phyloP scores from a whole-genome alignment of 2,113 vertebrate genomes.

The Madoqua kirkii region DNA sequence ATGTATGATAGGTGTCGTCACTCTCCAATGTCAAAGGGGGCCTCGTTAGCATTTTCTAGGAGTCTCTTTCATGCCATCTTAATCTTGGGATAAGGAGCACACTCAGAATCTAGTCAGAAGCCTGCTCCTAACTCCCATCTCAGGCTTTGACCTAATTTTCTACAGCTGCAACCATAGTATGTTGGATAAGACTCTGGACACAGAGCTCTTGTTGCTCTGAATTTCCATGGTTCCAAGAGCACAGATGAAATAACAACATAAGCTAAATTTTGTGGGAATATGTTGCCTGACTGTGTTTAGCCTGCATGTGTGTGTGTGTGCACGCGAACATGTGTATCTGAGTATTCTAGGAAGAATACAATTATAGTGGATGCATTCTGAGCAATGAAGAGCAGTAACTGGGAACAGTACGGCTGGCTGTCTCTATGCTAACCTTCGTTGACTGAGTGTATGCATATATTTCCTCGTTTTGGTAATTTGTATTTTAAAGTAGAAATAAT shows the following conservation, averaged over 20 bases:
- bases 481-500: slow-evolving; percentile 40
- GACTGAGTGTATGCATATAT: not conserved
- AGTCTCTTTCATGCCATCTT: not conserved
- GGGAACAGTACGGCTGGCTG: not conserved
- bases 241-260: not conserved
- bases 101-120: not conserved
- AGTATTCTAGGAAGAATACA: slow-evolving; percentile 9
- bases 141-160: not conserved
- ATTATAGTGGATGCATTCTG: not conserved
- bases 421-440: slow-evolving; percentile 26
- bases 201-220: not conserved
- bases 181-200: not conserved
- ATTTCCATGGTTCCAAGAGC: not conserved
- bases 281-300: not conserved
- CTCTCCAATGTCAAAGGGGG: not conserved
- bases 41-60: not conserved
- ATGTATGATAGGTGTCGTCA: not conserved
- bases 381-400: not conserved
- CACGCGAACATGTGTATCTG: not conserved
- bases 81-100: not conserved
- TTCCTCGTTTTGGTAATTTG: slow-evolving; percentile 1
- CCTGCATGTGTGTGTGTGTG: not conserved
- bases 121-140: not conserved
- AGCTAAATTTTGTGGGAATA: not conserved
- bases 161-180: not conserved